A percentile compares a stretch with the other conserved stretches of the same genome.
Conservation (phyloP, 2,797 vertebrate genomes). For the Anas bernieri region DNA sequence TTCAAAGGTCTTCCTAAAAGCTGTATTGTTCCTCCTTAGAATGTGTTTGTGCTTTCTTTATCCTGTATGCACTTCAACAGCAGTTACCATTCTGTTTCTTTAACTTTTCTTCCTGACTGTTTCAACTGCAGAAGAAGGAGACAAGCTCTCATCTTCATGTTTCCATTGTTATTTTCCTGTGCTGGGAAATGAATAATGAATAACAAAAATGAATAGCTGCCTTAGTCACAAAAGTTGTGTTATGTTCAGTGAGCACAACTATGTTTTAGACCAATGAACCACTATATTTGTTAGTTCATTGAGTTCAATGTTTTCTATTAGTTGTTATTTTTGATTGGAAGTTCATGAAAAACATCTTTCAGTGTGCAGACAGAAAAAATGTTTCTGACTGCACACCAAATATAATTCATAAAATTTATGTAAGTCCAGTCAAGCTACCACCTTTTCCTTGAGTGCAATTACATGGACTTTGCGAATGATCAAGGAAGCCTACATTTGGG, state of each 20-base stretch:
- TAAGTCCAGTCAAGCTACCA: not conserved
- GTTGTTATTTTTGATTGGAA: not conserved
- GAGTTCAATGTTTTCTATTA: not conserved
- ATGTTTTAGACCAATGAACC: not conserved
- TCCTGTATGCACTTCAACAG: not conserved
- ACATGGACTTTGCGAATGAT: not conserved
- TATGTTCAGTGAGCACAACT: not conserved
- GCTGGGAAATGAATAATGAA: not conserved
- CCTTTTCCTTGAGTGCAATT: not conserved
- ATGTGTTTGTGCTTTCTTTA: not conserved
- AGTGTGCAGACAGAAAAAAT: not conserved
- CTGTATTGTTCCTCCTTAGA: not conserved
- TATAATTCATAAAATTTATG: not conserved
- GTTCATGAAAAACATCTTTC: not conserved
- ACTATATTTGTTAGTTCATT: not conserved
- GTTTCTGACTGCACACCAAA: not conserved
- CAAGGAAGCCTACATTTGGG: not conserved
- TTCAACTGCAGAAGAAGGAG: not conserved
- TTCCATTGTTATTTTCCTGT: not conserved
- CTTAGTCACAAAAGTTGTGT: not conserved
- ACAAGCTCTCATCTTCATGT: not conserved
- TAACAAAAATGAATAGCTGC: not conserved
- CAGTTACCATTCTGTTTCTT: not conserved
- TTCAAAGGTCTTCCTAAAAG: not conserved
- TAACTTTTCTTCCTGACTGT: not conserved